Evolutionary conservation across 2,888 invertebrate genomes (phyloP).

Genomic region (Xestia c-nigrum): DNA sequence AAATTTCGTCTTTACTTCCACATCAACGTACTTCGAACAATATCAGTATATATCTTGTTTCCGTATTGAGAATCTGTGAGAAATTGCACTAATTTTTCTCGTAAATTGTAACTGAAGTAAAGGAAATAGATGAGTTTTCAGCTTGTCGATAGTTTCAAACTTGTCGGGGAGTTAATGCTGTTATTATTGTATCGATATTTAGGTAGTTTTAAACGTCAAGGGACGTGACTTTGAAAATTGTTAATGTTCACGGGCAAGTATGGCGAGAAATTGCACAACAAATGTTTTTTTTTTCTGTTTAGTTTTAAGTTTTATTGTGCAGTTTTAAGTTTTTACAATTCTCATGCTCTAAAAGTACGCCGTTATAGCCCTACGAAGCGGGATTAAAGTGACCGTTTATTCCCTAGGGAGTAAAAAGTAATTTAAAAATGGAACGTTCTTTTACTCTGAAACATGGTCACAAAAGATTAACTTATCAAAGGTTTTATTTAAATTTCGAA

Average conservation of each 20-base stretch:
- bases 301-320: too few relatives aligned
- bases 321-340: too few relatives aligned
- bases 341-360: too few relatives aligned
- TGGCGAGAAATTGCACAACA: too few relatives aligned
- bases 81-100: slow-evolving; percentile 57
- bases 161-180: slow-evolving; percentile 11
- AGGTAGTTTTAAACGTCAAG: background rate
- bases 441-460: too few relatives aligned
- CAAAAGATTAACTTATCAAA: too few relatives aligned
- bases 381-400: too few relatives aligned
- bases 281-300: too few relatives aligned
- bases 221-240: background rate
- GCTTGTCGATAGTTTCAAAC: slow-evolving; percentile 29
- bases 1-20: slow-evolving; percentile 28
- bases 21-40: slow-evolving; percentile 38
- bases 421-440: too few relatives aligned
- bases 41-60: slow-evolving; percentile 52
- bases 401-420: too few relatives aligned
- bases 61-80: slow-evolving; percentile 57
- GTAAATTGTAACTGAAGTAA: slow-evolving; percentile 50
- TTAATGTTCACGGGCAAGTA: background rate
- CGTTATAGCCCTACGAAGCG: too few relatives aligned
- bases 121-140: slow-evolving; percentile 36
- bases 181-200: slow-evolving; percentile 1
- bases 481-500: too few relatives aligned